Percentiles rank a stretch among this genome's conserved stretches.
phyloP scores from a whole-genome alignment of 1,140 invertebrate species.

The Pemphigus obesinymphae region DNA sequence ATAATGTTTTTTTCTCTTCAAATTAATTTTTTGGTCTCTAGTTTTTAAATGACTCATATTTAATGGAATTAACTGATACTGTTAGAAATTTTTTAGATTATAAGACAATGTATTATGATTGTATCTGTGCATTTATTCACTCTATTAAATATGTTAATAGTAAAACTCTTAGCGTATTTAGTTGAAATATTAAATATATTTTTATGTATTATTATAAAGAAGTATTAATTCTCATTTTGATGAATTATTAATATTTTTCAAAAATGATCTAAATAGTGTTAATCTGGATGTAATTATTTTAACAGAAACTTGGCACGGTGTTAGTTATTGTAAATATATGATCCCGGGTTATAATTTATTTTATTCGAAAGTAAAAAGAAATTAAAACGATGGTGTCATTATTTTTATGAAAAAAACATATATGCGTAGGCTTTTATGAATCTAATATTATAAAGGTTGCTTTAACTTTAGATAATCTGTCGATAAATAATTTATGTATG shows the following conservation, averaged over 20 bases:
- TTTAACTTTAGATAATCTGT: neutral
- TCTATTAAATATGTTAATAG: neutral
- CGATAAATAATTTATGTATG: neutral
- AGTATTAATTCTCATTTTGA: too few species aligned
- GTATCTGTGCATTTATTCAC: neutral
- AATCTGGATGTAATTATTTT: too few species aligned
- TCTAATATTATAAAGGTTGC: neutral
- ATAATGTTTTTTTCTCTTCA: too few species aligned
- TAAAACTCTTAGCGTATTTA: too few species aligned
- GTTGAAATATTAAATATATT: slow-evolving; percentile 1
- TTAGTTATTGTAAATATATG: too few species aligned
- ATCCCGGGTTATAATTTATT: neutral
- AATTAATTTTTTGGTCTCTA: too few species aligned
- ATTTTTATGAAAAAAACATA: neutral
- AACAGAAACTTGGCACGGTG: too few species aligned
- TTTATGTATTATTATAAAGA: too few species aligned
- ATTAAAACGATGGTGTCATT: neutral
- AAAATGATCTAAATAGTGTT: neutral
- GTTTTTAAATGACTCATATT: too few species aligned
- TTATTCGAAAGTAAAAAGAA: slow-evolving; percentile 3
- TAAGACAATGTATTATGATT: neutral
- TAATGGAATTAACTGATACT: too few species aligned
- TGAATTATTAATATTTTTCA: neutral
- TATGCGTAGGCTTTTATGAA: neutral
- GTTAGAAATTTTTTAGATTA: neutral